Evolutionary conservation across 2,797 vertebrate genomes (phyloP).

Genomic region (Pangasius krempfi): DNA sequence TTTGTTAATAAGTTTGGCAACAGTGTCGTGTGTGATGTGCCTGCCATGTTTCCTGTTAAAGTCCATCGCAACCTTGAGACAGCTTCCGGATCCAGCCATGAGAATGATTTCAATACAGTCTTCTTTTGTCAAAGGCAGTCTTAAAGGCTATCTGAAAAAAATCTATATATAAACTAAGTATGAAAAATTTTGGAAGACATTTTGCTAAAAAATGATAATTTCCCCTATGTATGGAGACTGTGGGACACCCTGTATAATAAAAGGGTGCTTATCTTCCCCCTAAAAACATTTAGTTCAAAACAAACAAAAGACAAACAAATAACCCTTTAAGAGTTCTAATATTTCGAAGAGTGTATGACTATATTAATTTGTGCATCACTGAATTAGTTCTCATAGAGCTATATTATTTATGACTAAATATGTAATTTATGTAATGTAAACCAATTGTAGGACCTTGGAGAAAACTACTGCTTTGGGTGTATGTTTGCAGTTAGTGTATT

Average conservation of each 20-base stretch:
- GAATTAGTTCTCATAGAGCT: neutral
- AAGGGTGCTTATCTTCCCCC: neutral
- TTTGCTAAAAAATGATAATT: no score
- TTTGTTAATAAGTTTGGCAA: no score
- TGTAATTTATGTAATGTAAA: neutral
- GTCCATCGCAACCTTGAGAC: no score
- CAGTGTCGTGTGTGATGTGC: no score
- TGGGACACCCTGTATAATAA: neutral
- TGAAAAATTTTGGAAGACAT: no score
- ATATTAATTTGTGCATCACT: neutral
- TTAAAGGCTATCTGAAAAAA: no score
- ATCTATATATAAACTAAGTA: no score
- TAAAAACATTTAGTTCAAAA: neutral
- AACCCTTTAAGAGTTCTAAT: neutral
- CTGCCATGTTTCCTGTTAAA: no score
- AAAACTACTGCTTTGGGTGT: neutral
- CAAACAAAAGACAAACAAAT: neutral
- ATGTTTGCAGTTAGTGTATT: neutral
- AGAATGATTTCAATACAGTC: no score
- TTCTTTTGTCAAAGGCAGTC: no score
- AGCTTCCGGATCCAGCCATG: no score
- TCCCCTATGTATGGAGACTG: no score
- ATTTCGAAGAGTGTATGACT: neutral
- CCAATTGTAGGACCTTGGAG: neutral
- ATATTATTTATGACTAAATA: neutral